These are phyloP conservation scores for Peromyscus polionotus DNA, from an alignment of 2,113 vertebrate genomes.

Conservation along the genomic window DNA sequence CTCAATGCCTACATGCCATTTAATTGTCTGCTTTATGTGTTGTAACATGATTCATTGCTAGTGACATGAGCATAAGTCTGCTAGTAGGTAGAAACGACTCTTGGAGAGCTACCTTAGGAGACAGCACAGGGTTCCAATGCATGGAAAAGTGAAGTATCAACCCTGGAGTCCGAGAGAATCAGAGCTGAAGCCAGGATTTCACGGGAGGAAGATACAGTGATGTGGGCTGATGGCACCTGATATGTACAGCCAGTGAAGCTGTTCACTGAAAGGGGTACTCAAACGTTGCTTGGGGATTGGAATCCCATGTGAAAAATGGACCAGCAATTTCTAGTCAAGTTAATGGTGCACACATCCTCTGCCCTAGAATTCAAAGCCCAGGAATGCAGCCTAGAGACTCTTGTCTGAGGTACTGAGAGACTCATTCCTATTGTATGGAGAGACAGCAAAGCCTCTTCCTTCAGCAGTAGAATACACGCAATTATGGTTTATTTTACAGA, in stretches of 20 bases:
- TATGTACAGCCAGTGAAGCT: not conserved
- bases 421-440: not conserved
- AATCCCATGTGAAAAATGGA: not conserved
- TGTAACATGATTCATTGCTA: not conserved
- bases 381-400: not conserved
- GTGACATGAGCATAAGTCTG: not conserved
- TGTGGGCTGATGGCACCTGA: not conserved
- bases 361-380: not conserved
- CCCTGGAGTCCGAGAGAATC: not conserved
- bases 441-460: not conserved
- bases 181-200: not conserved
- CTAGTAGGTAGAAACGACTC: not conserved
- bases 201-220: not conserved
- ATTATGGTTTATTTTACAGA: not conserved
- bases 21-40: not conserved
- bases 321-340: not conserved
- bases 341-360: rapidly evolving
- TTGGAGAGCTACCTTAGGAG: not conserved
- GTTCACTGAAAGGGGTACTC: not conserved
- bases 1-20: not conserved
- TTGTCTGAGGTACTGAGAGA: not conserved
- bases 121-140: not conserved
- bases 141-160: not conserved
- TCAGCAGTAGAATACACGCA: not conserved
- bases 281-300: not conserved